Percentiles rank a stretch among this genome's conserved stretches.
These are phyloP conservation scores for Leistus spinibarbis DNA, from an alignment of 2,888 invertebrate species.

Conservation along the genomic window DNA sequence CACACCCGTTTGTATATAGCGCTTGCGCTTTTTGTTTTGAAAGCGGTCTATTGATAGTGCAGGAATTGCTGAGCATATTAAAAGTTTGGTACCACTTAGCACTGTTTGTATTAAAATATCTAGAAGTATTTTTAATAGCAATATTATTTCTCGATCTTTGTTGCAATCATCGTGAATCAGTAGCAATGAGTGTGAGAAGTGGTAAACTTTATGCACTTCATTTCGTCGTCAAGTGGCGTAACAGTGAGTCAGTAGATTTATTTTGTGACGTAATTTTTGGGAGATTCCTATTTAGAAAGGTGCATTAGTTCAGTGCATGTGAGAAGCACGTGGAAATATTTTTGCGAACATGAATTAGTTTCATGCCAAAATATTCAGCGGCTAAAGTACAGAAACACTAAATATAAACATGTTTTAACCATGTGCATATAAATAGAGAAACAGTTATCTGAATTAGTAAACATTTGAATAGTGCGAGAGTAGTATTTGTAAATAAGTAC, in stretches of 20 bases:
- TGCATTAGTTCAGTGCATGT: background rate
- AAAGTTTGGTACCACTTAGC: no score
- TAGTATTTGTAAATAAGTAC: background rate
- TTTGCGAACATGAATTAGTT: background rate
- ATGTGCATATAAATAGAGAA: background rate
- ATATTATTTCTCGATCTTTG: no score
- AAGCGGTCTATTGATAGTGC: no score
- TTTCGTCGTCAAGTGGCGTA: background rate
- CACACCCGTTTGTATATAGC: no score
- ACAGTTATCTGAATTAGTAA: background rate
- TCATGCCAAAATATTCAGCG: conserved; percentile 15
- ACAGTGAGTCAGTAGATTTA: background rate
- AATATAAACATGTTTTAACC: conserved; percentile 25
- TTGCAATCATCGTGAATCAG: no score
- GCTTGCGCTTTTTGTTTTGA: no score
- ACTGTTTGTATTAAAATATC: no score
- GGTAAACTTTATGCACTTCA: background rate
- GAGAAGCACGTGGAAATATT: background rate
- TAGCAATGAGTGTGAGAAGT: no score
- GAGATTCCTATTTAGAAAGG: background rate
- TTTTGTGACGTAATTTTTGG: background rate
- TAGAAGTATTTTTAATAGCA: no score
- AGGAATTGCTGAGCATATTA: no score
- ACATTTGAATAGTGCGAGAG: background rate
- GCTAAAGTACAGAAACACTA: conserved; percentile 24